Evolutionary conservation across 2,888 invertebrate genomes (phyloP).

Genomic region (Sphaerophoria taeniata): DNA sequence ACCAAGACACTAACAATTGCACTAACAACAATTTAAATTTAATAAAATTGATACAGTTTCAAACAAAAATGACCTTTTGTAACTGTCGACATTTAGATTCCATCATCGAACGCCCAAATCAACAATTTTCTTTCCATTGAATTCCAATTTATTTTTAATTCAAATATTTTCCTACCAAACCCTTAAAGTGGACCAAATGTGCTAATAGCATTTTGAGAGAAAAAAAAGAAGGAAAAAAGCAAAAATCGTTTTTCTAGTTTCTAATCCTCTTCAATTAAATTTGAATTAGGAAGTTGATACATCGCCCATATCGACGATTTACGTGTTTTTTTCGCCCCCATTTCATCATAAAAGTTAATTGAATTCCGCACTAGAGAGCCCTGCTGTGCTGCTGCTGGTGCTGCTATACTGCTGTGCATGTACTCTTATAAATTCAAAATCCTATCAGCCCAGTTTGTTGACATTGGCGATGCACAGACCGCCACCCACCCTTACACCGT

Average conservation of each 20-base stretch:
- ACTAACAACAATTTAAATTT: too few species aligned
- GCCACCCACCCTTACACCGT: slow-evolving; percentile 2
- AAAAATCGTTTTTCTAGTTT: neutral
- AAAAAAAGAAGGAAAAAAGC: neutral
- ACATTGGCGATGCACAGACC: slow-evolving; percentile 53
- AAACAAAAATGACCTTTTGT: too few species aligned
- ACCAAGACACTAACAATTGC: too few species aligned
- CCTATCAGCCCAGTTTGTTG: slow-evolving; percentile 49
- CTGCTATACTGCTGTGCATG: neutral
- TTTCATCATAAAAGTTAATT: slow-evolving; percentile 34
- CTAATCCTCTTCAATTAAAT: slow-evolving; percentile 20
- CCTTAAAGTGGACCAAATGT: neutral
- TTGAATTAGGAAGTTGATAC: slow-evolving; percentile 14
- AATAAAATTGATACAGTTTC: too few species aligned
- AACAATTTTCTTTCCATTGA: too few species aligned
- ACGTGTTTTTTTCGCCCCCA: neutral
- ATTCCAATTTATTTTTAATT: too few species aligned
- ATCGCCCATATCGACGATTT: neutral
- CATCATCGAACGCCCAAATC: too few species aligned
- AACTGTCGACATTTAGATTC: too few species aligned
- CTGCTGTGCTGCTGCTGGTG: neutral
- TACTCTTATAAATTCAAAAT: slow-evolving; percentile 23
- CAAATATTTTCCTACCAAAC: neutral
- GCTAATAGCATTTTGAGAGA: neutral
- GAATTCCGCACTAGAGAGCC: slow-evolving; percentile 12